These are phyloP conservation scores for Ochropleura plecta DNA, from an alignment of 2,888 invertebrate genomes.

Conservation along the genomic window DNA sequence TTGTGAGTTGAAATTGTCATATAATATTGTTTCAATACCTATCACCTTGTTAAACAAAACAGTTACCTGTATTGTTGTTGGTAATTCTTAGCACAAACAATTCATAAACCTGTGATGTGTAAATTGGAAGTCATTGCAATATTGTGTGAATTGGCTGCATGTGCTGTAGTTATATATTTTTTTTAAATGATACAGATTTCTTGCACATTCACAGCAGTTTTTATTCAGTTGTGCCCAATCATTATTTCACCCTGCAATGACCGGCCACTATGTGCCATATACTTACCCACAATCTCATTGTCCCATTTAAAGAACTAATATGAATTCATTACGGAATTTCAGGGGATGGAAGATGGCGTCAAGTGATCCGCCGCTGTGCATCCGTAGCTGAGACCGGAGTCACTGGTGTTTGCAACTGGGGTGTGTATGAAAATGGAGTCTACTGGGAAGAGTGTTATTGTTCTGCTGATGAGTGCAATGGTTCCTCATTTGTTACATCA, in stretches of 20 bases:
- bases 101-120: background rate
- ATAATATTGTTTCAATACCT: background rate
- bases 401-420: slow-evolving; percentile 99
- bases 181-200: background rate
- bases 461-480: slow-evolving; percentile 96
- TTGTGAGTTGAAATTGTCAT: slow-evolving; percentile 92
- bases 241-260: background rate
- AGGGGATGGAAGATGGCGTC: slow-evolving; percentile 99
- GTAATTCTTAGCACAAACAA: background rate
- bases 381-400: slow-evolving; percentile 97
- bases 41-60: background rate
- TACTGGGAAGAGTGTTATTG: slow-evolving; percentile 99
- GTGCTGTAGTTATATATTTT: background rate
- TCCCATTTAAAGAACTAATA: background rate
- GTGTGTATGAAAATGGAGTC: slow-evolving; percentile 97
- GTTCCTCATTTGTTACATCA: slow-evolving; percentile 72
- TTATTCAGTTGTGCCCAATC: background rate
- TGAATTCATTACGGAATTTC: slow-evolving; percentile 60
- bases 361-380: slow-evolving; percentile 97
- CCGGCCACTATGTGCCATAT: background rate
- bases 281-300: too few relatives aligned
- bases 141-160: slow-evolving; percentile 14
- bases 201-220: too few relatives aligned
- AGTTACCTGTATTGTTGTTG: background rate
- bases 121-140: slow-evolving; percentile 3